Evolutionary conservation across 1,140 invertebrate species (phyloP), one percentile per base, ranked within the genome.

Genomic region (Thereuonema tuberculata): DNA sequence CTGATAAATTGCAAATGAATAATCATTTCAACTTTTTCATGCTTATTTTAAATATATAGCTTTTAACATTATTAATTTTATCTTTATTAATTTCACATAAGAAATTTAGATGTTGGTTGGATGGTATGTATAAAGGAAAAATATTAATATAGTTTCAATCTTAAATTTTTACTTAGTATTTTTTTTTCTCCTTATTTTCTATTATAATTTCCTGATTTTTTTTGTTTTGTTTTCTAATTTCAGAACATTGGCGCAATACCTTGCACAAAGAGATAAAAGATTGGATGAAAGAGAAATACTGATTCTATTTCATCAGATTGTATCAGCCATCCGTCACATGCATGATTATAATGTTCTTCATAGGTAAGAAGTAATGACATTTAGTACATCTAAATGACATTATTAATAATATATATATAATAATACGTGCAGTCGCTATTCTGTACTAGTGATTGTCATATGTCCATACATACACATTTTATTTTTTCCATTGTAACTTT

Each of bases 311-410:
- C 75, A 78, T 56, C 85, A 88, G 70, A 84, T 87, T 54, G 77
- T 81, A 1, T 76, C 78, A 43, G 85, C 84, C 5, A 82, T 87
- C 3, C 71, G 76, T 50, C 82, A 87, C 66, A 82, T 87, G 74
- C 86, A 87, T 71, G 76, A 81, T 37, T 79, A 83, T 61, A 83
- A 84, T 67, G 82, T 88, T 43, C 70, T 88, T 2, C 85, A 87
- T 68, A 78, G 84, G 82, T 84, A 37, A 17, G 31, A 37, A 37
- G 5, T 37, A n/a, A n/a, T n/a, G n/a, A n/a, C n/a, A n/a, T n/a
- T 43, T 43, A 12, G n/a, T 12, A 43, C 12, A 12, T 12, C 37
- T n/a, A 43, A 43, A 12, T 43, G n/a, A 43, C 12, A 43, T 43
- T 43, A 12, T 43, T 12, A 12, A 43, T 43, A 12, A 43, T 43